Percentiles rank a stretch among this genome's conserved stretches.
Evolutionary conservation across 2,888 invertebrate species (phyloP).

Genomic region (Campaea margaritaria): DNA sequence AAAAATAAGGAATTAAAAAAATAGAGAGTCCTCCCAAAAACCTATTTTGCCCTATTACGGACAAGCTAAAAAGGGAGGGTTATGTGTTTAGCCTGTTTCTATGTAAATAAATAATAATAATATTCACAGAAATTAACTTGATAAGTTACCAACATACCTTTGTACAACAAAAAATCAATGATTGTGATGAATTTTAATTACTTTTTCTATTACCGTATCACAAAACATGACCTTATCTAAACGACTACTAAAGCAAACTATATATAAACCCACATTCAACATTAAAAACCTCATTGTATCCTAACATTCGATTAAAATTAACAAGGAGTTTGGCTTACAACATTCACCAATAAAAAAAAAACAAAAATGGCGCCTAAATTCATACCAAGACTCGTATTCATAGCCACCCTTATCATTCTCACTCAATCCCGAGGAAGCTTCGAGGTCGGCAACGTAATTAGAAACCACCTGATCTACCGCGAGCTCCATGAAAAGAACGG

Average conservation of each 20-base stretch:
- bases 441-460: slow-evolving; percentile 3
- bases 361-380: neutral
- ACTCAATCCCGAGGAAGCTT: slow-evolving; percentile 14
- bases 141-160: too few species aligned
- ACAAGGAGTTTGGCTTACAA: too few species aligned
- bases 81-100: too few species aligned
- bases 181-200: neutral
- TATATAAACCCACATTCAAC: slow-evolving; percentile 10
- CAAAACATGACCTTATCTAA: slow-evolving; percentile 8
- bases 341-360: too few species aligned
- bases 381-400: neutral
- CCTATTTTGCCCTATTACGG: too few species aligned
- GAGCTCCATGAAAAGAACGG: slow-evolving; percentile 19
- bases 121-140: too few species aligned
- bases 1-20: too few species aligned
- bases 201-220: slow-evolving; percentile 6
- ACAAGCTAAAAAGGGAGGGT: too few species aligned
- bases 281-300: too few species aligned
- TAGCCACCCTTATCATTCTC: neutral
- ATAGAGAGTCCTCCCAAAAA: too few species aligned
- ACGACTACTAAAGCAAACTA: slow-evolving; percentile 9
- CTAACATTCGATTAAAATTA: neutral
- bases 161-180: neutral
- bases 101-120: too few species aligned
- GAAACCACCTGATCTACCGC: slow-evolving; percentile 13